A percentile compares a stretch with the other conserved stretches of the same genome.
These are phyloP conservation scores for Cisticola juncidis DNA, from an alignment of 2,113 vertebrate species.

Conservation along the genomic window DNA sequence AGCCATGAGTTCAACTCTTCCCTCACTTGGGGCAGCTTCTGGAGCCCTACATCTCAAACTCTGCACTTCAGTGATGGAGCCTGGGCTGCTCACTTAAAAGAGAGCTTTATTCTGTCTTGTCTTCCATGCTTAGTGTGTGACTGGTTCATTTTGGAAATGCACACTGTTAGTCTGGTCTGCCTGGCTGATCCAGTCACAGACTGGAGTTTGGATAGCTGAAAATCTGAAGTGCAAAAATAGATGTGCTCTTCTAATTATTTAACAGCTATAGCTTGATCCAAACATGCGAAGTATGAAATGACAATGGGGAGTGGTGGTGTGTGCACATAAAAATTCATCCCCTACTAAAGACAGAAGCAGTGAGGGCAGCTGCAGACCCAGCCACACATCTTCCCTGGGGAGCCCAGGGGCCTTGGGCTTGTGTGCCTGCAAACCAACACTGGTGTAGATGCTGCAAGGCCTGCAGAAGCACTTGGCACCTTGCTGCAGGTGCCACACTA, in stretches of 20 bases:
- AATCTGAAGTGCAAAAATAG: neutral
- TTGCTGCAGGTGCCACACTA: neutral
- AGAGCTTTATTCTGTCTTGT: neutral
- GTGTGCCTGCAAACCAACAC: neutral
- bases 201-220: rapidly evolving
- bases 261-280: neutral
- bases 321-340: neutral
- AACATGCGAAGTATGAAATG: neutral
- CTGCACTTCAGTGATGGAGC: neutral
- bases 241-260: neutral
- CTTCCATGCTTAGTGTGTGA: rapidly evolving
- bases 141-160: rapidly evolving
- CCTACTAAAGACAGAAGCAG: neutral
- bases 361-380: rapidly evolving
- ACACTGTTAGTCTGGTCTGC: neutral
- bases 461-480: neutral
- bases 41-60: rapidly evolving
- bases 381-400: rapidly evolving
- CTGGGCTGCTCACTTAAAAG: neutral
- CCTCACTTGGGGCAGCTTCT: neutral
- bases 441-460: rapidly evolving
- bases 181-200: neutral
- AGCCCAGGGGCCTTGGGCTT: rapidly evolving
- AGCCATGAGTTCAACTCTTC: neutral
- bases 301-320: rapidly evolving